A percentile compares a stretch with the other conserved stretches of the same genome.
phyloP scores from a whole-genome alignment of 1,140 invertebrate genomes.

The Paralvinella palmiformis region DNA sequence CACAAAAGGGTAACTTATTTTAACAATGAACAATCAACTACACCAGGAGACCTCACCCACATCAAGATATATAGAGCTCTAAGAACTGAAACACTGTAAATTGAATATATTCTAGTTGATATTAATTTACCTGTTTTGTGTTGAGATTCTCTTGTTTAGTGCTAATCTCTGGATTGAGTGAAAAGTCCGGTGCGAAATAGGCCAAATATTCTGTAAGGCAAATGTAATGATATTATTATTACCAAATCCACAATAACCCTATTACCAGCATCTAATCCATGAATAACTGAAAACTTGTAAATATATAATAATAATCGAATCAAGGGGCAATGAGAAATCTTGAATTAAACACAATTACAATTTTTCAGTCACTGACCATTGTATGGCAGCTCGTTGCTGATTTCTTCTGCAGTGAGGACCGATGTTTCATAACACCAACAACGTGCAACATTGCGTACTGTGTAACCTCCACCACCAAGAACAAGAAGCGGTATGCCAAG shows the following conservation, averaged over 20 bases:
- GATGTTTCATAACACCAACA: conserved; percentile 98
- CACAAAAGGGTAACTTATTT: not conserved
- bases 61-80: not conserved
- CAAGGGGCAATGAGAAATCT: not conserved
- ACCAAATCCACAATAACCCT: not conserved
- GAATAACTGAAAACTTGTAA: conserved; percentile 55
- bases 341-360: no score
- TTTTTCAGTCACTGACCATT: conserved; percentile 51
- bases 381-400: conserved; percentile 86
- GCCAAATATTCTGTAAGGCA: conserved; percentile 72
- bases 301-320: not conserved
- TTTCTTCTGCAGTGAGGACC: conserved; percentile 73
- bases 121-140: conserved; percentile 58
- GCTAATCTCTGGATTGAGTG: conserved; percentile 81
- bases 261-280: not conserved
- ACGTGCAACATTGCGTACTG: conserved; percentile 83
- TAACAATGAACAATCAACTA: not conserved
- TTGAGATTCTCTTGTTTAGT: conserved; percentile 84
- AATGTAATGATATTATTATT: not conserved
- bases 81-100: no score
- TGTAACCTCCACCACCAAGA: conserved; percentile 88
- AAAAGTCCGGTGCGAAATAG: conserved; percentile 93
- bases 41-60: not conserved
- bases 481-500: conserved; percentile 85
- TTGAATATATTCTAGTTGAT: not conserved